phyloP scores from a whole-genome alignment of 2,797 vertebrate species.

The Takifugu rubripes region DNA sequence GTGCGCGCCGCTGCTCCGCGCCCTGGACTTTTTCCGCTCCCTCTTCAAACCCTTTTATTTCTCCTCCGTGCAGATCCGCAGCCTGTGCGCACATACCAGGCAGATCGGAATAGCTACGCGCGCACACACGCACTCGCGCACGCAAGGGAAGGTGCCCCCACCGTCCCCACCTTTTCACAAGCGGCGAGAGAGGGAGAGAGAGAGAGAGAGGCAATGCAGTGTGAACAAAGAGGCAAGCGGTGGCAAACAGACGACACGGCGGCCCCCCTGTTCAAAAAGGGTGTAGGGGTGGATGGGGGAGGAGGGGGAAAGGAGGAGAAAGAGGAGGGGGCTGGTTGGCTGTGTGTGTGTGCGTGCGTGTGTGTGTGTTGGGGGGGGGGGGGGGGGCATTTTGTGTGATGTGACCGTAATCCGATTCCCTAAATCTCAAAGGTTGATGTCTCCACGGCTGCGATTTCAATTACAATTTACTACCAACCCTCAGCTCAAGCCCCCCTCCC shows the following conservation, averaged over 20 bases:
- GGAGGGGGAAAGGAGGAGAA: slow-evolving; percentile 18
- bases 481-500: slow-evolving; percentile 14
- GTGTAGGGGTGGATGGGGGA: slow-evolving; percentile 22
- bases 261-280: slow-evolving; percentile 56
- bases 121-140: slow-evolving; percentile 3
- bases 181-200: slow-evolving; percentile 53
- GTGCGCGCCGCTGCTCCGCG: slow-evolving; percentile 25
- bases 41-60: slow-evolving; percentile 11
- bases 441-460: slow-evolving; percentile 47
- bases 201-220: slow-evolving; percentile 56
- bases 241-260: slow-evolving; percentile 68
- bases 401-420: slow-evolving; percentile 67
- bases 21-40: slow-evolving; percentile 46
- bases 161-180: slow-evolving; percentile 41
- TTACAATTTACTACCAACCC: slow-evolving; percentile 44
- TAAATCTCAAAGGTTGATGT: slow-evolving; percentile 65
- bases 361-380: background rate
- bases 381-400: slow-evolving; percentile 48
- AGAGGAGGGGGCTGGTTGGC: background rate
- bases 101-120: slow-evolving; percentile 38
- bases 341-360: background rate
- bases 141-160: slow-evolving; percentile 52
- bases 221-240: slow-evolving; percentile 75
- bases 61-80: slow-evolving; percentile 41
- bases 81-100: slow-evolving; percentile 13